phyloP scores from a whole-genome alignment of 2,113 vertebrate species.

The Indri indri region DNA sequence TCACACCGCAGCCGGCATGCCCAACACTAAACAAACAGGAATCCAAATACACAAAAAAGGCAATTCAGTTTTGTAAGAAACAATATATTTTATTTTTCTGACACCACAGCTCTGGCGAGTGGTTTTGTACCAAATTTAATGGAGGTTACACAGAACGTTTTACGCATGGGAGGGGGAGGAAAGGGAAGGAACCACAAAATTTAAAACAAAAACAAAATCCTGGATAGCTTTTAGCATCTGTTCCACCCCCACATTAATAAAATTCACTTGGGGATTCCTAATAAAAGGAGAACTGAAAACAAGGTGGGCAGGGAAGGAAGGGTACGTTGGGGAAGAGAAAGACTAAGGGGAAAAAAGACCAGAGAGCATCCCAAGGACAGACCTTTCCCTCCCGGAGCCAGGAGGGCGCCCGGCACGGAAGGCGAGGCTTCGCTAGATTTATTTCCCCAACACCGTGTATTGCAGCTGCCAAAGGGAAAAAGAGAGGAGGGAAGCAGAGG shows the following conservation, averaged over 20 bases:
- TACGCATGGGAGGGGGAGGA: conserved; percentile 91
- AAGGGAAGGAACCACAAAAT: conserved; percentile 88
- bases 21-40: neutral
- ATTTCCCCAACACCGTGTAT: conserved; percentile 84
- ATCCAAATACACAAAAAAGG: conserved; percentile 29
- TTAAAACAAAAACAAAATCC: conserved; percentile 88
- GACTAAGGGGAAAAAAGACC: conserved; percentile 80
- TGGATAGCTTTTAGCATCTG: conserved; percentile 89
- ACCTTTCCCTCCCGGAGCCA: conserved; percentile 75
- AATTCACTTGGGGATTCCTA: conserved; percentile 86
- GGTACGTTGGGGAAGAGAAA: conserved; percentile 66
- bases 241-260: conserved; percentile 89
- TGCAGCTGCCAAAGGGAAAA: conserved; percentile 86
- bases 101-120: conserved; percentile 98
- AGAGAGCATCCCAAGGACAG: conserved; percentile 81
- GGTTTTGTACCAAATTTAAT: conserved; percentile 99
- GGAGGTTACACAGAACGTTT: conserved; percentile 99
- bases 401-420: conserved; percentile 74
- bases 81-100: conserved; percentile 99
- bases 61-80: conserved; percentile 92
- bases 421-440: conserved; percentile 81
- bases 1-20: neutral
- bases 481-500: conserved; percentile 69
- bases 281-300: conserved; percentile 87
- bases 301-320: conserved; percentile 20